phyloP scores from a whole-genome alignment of 2,888 invertebrate species.

The Priocnemis perturbator region DNA sequence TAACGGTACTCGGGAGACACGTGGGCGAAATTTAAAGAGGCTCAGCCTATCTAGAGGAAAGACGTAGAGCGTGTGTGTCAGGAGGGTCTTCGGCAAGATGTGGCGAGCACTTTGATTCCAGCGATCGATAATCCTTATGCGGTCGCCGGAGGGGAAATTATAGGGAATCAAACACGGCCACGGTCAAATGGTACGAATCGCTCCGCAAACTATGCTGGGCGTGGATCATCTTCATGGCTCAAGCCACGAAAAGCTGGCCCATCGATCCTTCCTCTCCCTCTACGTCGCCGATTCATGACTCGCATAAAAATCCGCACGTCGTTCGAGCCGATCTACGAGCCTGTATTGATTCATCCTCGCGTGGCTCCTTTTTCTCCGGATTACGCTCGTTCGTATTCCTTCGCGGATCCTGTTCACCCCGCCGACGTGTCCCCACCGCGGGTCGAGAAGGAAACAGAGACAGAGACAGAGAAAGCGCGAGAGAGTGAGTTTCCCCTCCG shows the following conservation, averaged over 20 bases:
- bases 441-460: not conserved
- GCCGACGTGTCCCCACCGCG: not conserved
- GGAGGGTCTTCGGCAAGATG: too few species aligned
- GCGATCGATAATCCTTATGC: slow-evolving; percentile 14
- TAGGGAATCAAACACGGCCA: too few species aligned
- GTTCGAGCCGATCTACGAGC: slow-evolving; percentile 12
- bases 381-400: slow-evolving; percentile 15
- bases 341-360: slow-evolving; percentile 11
- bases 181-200: too few species aligned
- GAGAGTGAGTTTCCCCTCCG: not conserved
- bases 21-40: too few species aligned
- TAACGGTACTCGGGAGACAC: too few species aligned
- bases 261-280: not conserved
- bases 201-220: too few species aligned
- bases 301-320: slow-evolving; percentile 16
- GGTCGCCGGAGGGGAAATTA: too few species aligned
- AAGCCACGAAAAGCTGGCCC: not conserved
- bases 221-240: too few species aligned
- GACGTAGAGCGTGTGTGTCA: too few species aligned
- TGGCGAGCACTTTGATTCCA: slow-evolving; percentile 5
- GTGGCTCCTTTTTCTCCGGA: not conserved
- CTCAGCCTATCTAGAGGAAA: too few species aligned
- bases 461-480: not conserved
- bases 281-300: not conserved
- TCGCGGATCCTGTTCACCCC: not conserved